Base-by-base conservation (phyloP, 2,113 vertebrate genomes). In the Pituophis catenifer region DNA sequence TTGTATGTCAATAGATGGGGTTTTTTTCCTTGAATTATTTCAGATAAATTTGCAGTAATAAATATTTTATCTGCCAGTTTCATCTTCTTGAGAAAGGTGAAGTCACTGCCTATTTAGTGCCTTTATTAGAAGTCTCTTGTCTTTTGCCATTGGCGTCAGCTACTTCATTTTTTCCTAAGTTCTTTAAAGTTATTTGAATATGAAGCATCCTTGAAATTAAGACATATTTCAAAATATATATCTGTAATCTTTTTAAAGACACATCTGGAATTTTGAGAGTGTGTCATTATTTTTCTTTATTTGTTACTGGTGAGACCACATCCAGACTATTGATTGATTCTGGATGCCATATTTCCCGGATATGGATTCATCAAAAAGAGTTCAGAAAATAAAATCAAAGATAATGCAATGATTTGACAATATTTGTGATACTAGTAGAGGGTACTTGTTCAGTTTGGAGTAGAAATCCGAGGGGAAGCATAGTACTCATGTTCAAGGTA, bases 1-100 rank as follows among this genome's bases (percentile, higher is more conserved):
- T 81, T 94, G 95, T 96, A 95, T 95, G 96, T 94, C 97, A 95
- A 94, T 93, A 96, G 96, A 96, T 96, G 95, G 95, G 5, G 5
- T 11, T 95, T 95, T 88, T 94, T 91, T 5, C 57, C 62, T 65
- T 54, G 5, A 44, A 65, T 44, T 70, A 23, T 13, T 70, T 89
- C 50, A n/a, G n/a, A 89, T 19, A 48, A 9, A 75, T 75, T 89
- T 26, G 5, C 33, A 23, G 11, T 62, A 92, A 62, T 44, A 58
- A 44, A n/a, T 58, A 90, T n/a, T 33, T 81, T 81, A 38, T 81
- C 59, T 81, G 70, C 15, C n/a, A 81, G 15, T 81, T 38, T 5
- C 15, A 19, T 19, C 2, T 81, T 38, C 15, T 17, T 38, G 15
- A 15, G n/a, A 81, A 33, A 81, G n/a, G n/a, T 81, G 70, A n/a